Base-by-base conservation (phyloP, 2,888 invertebrate species). In the Lycaena phlaeas region DNA sequence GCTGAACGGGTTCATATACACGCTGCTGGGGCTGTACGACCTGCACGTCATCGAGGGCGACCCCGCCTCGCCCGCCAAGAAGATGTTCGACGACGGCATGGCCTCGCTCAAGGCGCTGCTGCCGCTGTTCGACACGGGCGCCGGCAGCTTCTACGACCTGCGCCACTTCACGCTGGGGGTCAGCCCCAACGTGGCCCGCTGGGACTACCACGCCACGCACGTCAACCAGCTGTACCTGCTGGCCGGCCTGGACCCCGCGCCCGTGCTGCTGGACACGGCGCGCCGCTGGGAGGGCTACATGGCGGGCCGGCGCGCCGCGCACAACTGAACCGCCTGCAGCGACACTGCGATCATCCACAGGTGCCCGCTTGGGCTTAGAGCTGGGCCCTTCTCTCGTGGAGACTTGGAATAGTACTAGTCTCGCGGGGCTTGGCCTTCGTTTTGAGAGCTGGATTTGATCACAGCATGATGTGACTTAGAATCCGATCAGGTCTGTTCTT, bases 201-300 rank as follows among this genome's bases (percentile, higher is more conserved):
- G 98, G 97, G 99, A 99, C 68, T 99, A 99, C 72, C 99, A 99
- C 77, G 95, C 97, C 0, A 97, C 98, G 0, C 99, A 99, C 69
- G 93, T 99, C 14, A 98, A 97, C 82, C 97, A 99, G 65, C 86
- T 97, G 49, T 88, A 98, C 49, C 86, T 97, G 42, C 79, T 98
- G 14, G 91, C 92, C 27, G 93, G 95, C 0, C 89, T 98, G 30
- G 95, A 96, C 53, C 88, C 88, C 42, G 94, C 95, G 57, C 91
- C 93, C 1, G 84, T 97, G 41, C 88, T 97, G 48, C 86, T 90
- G 10, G 88, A 89, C 40, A 96, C 96, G 0, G 97, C 96, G 0
- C 92, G 93, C 57, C 78, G 98, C 40, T 98, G 98, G 98, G 92
- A 94, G 57, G 93, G 93, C 1, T 98, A 98, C 61, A 96, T 97